Base-by-base conservation (phyloP, 2,888 invertebrate species). In the Minunthozetes semirufus region DNA sequence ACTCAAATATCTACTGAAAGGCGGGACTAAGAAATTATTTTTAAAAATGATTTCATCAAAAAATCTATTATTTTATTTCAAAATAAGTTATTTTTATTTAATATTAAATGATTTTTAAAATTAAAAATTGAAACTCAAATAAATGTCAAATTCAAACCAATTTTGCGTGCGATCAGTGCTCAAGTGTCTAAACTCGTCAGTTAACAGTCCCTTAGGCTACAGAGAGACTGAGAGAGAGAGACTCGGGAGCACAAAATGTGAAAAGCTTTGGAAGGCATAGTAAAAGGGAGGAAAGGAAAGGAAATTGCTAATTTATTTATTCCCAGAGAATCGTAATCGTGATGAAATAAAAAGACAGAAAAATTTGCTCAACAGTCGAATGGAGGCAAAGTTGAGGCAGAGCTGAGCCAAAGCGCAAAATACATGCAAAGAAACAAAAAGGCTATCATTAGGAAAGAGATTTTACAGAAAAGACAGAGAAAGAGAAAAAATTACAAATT, bases 301-400 rank as follows among this genome's bases (percentile, higher is more conserved):
- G 71, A 71, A 71, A 71, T 71, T 71, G 71, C 71, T 71, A 71
- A 71, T 71, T 71, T 71, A 71, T 71, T 71, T 71, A 46, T 50
- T 50, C 71, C 48, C 48, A 48, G 42, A 70, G 71, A 48, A 71
- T 59, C 25, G 27, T 25, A 46, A 46, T 71, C 71, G 71, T 71
- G 71, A 71, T 71, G 71, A 71, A 27, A 50, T 71, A 71, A 71
- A 71, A 48, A 71, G 63, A 63, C 63, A 63, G 17, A 63, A 63
- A 63, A 33, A 33, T 33, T 63, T 19, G 29, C 17, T 33, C n/a
- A 63, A 38, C 33, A 63, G 33, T 63, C 63, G 33, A 63, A 63
- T 46, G 15, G 33, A 68, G 33, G 68, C 38, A 33, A 63, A 6
- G 15, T n/a, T n/a, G 66, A 66, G n/a, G 11, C 17, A 9, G 27